A percentile compares a stretch with the other conserved stretches of the same genome.
These are phyloP conservation scores for Danio jaintianensis DNA, from an alignment of 2,797 vertebrate species.

Conservation along the genomic window DNA sequence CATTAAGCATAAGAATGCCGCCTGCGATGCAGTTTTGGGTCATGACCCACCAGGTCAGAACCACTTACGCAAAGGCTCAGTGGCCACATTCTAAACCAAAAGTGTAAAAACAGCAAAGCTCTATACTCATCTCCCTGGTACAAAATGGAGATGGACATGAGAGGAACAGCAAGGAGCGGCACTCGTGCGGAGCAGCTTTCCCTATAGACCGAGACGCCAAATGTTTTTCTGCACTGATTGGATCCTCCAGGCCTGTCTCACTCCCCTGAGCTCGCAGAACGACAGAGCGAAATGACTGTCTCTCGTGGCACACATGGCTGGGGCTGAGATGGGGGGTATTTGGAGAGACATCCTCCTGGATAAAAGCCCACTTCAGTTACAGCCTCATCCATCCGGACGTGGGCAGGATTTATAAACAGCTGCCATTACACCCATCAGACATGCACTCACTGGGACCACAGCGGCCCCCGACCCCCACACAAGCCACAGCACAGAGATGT, in stretches of 20 bases:
- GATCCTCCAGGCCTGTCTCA: conserved; percentile 60
- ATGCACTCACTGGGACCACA: conserved; percentile 20
- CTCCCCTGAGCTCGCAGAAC: conserved; percentile 64
- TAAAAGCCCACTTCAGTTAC: conserved; percentile 73
- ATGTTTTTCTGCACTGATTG: conserved; percentile 63
- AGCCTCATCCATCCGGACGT: conserved; percentile 68
- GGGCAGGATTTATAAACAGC: conserved; percentile 73
- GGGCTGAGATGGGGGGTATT: conserved; percentile 67
- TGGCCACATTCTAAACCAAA: not conserved
- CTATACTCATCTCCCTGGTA: conserved; percentile 29
- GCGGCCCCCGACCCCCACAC: not conserved
- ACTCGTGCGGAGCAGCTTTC: conserved; percentile 65
- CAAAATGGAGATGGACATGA: conserved; percentile 21
- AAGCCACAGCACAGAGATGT: not conserved
- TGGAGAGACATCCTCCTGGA: conserved; percentile 72
- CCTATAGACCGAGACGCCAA: conserved; percentile 53
- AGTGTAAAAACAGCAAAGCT: conserved; percentile 34
- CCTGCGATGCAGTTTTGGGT: not conserved
- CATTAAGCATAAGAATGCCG: not conserved
- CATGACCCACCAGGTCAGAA: not conserved
- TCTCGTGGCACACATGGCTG: conserved; percentile 55
- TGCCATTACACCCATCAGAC: conserved; percentile 50
- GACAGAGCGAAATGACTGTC: conserved; percentile 55
- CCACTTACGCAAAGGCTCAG: conserved; percentile 2
- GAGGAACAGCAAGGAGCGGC: conserved; percentile 46